Evolutionary conservation across 2,797 vertebrate genomes (phyloP).

Genomic region (Thripadectes ignobilis): DNA sequence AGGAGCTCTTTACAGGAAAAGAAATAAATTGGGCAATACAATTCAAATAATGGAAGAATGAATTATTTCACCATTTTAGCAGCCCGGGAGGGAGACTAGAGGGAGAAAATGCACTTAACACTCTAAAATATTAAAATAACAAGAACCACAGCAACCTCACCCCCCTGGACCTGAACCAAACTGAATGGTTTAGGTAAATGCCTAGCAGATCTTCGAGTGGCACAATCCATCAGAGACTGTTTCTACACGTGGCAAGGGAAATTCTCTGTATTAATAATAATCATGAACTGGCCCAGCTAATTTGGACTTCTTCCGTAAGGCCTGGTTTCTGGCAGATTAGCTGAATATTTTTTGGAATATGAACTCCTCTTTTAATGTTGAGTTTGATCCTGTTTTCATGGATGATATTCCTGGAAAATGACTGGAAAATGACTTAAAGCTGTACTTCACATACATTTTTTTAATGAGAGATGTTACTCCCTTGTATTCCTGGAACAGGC

Average conservation of each 20-base stretch:
- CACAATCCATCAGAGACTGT: not conserved
- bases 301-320: not conserved
- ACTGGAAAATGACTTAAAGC: conserved; percentile 28
- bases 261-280: not conserved
- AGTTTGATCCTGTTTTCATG: conserved; percentile 5
- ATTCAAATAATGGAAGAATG: conserved; percentile 47
- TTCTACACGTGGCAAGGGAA: not conserved
- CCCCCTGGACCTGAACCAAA: conserved; percentile 17
- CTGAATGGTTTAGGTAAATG: conserved; percentile 16
- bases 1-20: conserved; percentile 37
- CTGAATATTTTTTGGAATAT: not conserved
- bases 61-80: conserved; percentile 44
- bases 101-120: conserved; percentile 47
- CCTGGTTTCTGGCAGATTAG: conserved; percentile 24
- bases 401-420: conserved; percentile 14
- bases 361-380: not conserved
- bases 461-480: not conserved
- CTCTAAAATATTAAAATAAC: conserved; percentile 42
- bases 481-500: not conserved
- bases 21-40: conserved; percentile 29
- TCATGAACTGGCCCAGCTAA: not conserved
- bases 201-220: not conserved
- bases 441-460: not conserved
- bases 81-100: not conserved
- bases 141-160: conserved; percentile 39